phyloP scores from a whole-genome alignment of 2,113 vertebrate species.

The Thomomys bottae region DNA sequence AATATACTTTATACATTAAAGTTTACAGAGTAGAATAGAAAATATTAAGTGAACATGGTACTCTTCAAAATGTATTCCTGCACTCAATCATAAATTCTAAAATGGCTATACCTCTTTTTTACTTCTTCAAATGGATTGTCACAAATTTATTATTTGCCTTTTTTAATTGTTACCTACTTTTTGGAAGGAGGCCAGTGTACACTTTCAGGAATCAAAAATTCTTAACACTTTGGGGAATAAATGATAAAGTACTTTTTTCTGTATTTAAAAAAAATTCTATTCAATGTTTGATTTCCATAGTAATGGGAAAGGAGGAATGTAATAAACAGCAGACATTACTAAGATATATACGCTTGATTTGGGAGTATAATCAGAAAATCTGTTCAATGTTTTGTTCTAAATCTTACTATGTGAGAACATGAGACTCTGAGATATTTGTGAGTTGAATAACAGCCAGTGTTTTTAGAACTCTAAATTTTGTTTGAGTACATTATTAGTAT shows the following conservation, averaged over 20 bases:
- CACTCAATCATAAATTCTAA: conserved; percentile 30
- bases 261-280: conserved; percentile 32
- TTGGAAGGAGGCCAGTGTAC: neutral
- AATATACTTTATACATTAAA: conserved; percentile 51
- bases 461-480: conserved; percentile 41
- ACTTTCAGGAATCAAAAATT: conserved; percentile 28
- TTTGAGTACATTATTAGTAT: conserved; percentile 33
- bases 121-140: conserved; percentile 33
- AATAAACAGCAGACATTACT: conserved; percentile 48
- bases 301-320: neutral
- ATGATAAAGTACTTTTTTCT: neutral
- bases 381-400: conserved; percentile 40
- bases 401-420: neutral
- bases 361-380: conserved; percentile 33
- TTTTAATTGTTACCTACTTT: conserved; percentile 40
- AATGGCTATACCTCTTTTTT: conserved; percentile 8
- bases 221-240: conserved; percentile 37
- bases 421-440: conserved; percentile 28
- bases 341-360: conserved; percentile 24
- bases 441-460: neutral
- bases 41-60: conserved; percentile 33
- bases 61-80: conserved; percentile 42
- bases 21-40: conserved; percentile 19
- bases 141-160: neutral
- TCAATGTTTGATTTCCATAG: conserved; percentile 29